phyloP scores from a whole-genome alignment of 2,113 vertebrate genomes.

The Eubucco bourcierii region DNA sequence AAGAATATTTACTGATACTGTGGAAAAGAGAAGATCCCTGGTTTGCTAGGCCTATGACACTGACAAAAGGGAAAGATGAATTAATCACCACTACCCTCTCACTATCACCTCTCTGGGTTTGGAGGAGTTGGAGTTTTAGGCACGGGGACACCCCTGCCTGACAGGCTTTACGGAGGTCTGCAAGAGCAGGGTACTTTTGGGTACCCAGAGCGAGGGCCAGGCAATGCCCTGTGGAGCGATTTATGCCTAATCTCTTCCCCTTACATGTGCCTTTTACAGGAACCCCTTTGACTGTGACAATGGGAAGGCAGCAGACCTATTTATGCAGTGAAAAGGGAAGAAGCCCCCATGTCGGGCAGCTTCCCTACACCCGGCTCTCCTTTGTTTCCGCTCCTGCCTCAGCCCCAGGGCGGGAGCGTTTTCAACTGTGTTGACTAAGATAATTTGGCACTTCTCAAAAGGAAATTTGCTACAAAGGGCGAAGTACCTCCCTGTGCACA shows the following conservation, averaged over 20 bases:
- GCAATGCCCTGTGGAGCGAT: neutral
- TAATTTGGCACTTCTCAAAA: conserved; percentile 71
- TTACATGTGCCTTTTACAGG: conserved; percentile 53
- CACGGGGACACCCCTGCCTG: neutral
- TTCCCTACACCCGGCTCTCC: conserved; percentile 28
- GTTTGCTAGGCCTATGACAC: neutral
- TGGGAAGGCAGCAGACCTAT: conserved; percentile 21
- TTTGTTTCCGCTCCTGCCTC: conserved; percentile 48
- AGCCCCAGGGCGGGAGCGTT: conserved; percentile 46
- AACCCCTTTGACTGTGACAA: conserved; percentile 44
- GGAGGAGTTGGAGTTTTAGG: neutral
- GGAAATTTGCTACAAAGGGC: conserved; percentile 59
- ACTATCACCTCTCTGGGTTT: neutral
- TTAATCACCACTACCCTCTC: neutral
- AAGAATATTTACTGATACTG: neutral
- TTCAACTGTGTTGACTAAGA: conserved; percentile 65
- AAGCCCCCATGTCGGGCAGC: conserved; percentile 32
- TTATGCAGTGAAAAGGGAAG: conserved; percentile 50
- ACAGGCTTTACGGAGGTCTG: neutral
- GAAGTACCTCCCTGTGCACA: conserved; percentile 54
- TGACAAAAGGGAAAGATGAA: neutral
- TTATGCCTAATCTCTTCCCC: conserved; percentile 29
- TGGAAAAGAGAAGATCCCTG: neutral
- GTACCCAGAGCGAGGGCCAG: neutral
- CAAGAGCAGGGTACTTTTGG: neutral